Conservation (phyloP, 2,797 vertebrate genomes). For the Protosalanx chinensis region DNA sequence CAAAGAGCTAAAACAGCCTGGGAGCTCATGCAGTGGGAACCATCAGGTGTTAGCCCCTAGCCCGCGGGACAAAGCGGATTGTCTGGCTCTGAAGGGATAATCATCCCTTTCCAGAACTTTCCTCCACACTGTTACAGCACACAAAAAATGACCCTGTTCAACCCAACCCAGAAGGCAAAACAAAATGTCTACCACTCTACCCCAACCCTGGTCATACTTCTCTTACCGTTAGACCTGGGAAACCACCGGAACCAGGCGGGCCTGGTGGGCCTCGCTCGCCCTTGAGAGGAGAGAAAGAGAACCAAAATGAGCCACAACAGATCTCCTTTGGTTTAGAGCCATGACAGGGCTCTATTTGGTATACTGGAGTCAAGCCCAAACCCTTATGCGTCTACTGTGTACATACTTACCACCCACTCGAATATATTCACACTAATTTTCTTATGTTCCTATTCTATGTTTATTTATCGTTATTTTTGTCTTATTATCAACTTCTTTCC, state of each 20-base stretch:
- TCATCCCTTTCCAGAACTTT: background rate
- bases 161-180: too few species aligned
- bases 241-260: conserved; percentile 73
- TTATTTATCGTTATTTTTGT: too few species aligned
- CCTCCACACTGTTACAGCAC: background rate
- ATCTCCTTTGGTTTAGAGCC: background rate
- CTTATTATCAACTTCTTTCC: too few species aligned
- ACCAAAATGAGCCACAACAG: background rate
- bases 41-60: background rate
- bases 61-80: background rate
- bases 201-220: background rate
- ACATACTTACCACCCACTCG: too few species aligned
- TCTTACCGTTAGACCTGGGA: conserved; percentile 80
- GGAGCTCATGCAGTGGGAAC: conserved; percentile 5
- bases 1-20: conserved; percentile 11
- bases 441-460: too few species aligned
- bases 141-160: too few species aligned
- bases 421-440: too few species aligned
- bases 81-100: background rate
- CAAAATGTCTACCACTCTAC: too few species aligned
- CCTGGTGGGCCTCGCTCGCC: conserved; percentile 81
- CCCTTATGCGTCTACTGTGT: background rate
- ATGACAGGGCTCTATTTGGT: too few species aligned
- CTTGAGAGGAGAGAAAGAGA: conserved; percentile 55
- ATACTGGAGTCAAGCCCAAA: conserved; percentile 1